Percentiles rank a stretch among this genome's conserved stretches.
phyloP scores from a whole-genome alignment of 2,888 invertebrate species.

The Bellardia bayeri region DNA sequence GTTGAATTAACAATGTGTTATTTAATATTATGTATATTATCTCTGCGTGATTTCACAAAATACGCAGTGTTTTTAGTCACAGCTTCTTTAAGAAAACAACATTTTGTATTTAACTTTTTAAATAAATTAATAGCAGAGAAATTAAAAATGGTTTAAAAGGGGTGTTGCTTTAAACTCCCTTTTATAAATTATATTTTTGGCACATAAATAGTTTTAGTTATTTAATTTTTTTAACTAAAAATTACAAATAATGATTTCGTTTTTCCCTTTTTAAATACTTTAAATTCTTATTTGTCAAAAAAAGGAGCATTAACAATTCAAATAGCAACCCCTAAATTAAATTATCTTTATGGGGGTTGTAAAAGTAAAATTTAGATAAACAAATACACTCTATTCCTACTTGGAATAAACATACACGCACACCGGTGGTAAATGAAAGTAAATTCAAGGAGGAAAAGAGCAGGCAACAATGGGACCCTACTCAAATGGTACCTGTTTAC shows the following conservation, averaged over 20 bases:
- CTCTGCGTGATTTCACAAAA: background rate
- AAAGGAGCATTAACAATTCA: background rate
- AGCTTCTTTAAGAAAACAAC: too few species aligned
- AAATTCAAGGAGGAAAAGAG: background rate
- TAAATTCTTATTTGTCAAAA: background rate
- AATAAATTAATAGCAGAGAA: too few species aligned
- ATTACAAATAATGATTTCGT: background rate
- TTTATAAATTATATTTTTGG: too few species aligned
- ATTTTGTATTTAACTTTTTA: too few species aligned
- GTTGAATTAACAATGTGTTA: background rate
- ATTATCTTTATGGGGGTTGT: conserved; percentile 26
- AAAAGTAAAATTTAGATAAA: conserved; percentile 27
- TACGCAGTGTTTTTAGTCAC: background rate
- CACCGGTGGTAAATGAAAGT: background rate
- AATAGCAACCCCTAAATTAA: conserved; percentile 3
- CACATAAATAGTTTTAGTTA: too few species aligned
- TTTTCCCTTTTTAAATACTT: background rate
- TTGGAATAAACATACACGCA: background rate
- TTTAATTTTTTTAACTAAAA: background rate
- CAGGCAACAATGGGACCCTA: conserved; percentile 4
- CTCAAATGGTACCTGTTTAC: conserved; percentile 43
- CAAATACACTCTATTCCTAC: conserved; percentile 21
- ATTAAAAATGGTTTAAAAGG: too few species aligned
- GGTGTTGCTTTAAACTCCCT: too few species aligned
- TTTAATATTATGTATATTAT: background rate